These are phyloP conservation scores for Diloba caeruleocephala DNA, from an alignment of 2,888 invertebrate species.

Conservation along the genomic window DNA sequence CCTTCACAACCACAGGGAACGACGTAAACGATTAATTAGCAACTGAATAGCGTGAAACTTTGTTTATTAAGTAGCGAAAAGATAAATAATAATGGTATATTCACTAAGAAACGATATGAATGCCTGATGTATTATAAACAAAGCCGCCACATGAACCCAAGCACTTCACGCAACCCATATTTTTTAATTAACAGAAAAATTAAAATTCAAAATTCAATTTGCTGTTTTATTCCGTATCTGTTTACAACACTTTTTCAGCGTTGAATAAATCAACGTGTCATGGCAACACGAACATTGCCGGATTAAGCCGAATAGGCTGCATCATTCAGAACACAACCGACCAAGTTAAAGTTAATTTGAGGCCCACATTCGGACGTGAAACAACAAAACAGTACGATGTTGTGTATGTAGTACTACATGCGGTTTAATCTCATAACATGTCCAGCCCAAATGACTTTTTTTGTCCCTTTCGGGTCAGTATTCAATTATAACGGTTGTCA, in stretches of 20 bases:
- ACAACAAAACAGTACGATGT: constrained; percentile 18
- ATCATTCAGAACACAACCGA: constrained; percentile 24
- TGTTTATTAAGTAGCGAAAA: too few relatives aligned
- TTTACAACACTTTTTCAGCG: constrained; percentile 27
- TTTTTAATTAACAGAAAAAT: constrained; percentile 37
- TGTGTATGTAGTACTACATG: constrained; percentile 26
- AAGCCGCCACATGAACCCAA: constrained; percentile 6
- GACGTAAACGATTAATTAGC: too few relatives aligned
- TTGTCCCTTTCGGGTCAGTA: constrained; percentile 63
- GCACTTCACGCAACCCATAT: constrained; percentile 7
- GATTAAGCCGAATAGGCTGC: constrained; percentile 12
- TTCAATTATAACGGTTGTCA: constrained; percentile 64
- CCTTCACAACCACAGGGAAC: too few relatives aligned
- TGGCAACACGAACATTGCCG: constrained; percentile 26
- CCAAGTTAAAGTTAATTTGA: constrained; percentile 44
- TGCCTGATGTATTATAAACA: constrained; percentile 10
- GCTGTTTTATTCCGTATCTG: constrained; percentile 28
- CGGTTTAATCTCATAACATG: constrained; percentile 67
- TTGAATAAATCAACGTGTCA: constrained; percentile 41
- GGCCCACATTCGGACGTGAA: constrained; percentile 14
- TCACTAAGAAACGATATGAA: too few relatives aligned
- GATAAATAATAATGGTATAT: too few relatives aligned
- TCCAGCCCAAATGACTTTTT: constrained; percentile 67
- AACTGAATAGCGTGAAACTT: too few relatives aligned
- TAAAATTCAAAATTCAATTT: constrained; percentile 33